phyloP scores from a whole-genome alignment of 2,797 vertebrate genomes.

The Amphiprion clarkii region DNA sequence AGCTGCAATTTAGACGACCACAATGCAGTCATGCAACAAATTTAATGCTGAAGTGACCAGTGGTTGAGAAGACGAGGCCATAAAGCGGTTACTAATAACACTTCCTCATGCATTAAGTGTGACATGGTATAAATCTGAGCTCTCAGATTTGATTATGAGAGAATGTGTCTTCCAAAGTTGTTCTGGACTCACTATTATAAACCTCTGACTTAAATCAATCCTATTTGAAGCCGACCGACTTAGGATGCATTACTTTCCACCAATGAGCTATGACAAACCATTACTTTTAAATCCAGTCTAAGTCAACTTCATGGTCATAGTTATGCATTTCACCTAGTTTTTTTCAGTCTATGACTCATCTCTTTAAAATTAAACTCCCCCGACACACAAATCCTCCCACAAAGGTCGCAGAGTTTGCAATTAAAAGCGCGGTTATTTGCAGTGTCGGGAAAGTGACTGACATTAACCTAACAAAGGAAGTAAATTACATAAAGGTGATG shows the following conservation, averaged over 20 bases:
- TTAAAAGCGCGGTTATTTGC: slow-evolving; percentile 52
- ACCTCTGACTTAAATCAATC: slow-evolving; percentile 38
- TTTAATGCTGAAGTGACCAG: slow-evolving; percentile 7
- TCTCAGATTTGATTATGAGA: slow-evolving; percentile 27
- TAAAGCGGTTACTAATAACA: slow-evolving; percentile 13
- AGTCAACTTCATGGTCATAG: slow-evolving; percentile 43
- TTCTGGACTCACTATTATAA: slow-evolving; percentile 38
- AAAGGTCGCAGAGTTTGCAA: slow-evolving; percentile 51
- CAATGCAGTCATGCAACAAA: slow-evolving; percentile 18
- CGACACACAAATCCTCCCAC: slow-evolving; percentile 44
- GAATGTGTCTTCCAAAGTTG: slow-evolving; percentile 14
- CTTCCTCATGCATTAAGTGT: slow-evolving; percentile 14
- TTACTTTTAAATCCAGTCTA: slow-evolving; percentile 58
- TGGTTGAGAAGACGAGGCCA: slow-evolving; percentile 1
- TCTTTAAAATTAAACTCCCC: slow-evolving; percentile 55
- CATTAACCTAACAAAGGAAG: slow-evolving; percentile 40
- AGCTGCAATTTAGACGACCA: slow-evolving; percentile 21
- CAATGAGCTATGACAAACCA: slow-evolving; percentile 43
- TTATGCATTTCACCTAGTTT: slow-evolving; percentile 40
- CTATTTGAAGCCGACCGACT: slow-evolving; percentile 47
- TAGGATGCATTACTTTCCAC: slow-evolving; percentile 16
- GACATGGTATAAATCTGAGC: slow-evolving; percentile 3
- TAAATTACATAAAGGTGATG: slow-evolving; percentile 25
- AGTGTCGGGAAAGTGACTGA: slow-evolving; percentile 24
- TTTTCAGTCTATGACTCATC: slow-evolving; percentile 48